Conservation (phyloP, 2,113 vertebrate species). For the Bujurquina vittata region DNA sequence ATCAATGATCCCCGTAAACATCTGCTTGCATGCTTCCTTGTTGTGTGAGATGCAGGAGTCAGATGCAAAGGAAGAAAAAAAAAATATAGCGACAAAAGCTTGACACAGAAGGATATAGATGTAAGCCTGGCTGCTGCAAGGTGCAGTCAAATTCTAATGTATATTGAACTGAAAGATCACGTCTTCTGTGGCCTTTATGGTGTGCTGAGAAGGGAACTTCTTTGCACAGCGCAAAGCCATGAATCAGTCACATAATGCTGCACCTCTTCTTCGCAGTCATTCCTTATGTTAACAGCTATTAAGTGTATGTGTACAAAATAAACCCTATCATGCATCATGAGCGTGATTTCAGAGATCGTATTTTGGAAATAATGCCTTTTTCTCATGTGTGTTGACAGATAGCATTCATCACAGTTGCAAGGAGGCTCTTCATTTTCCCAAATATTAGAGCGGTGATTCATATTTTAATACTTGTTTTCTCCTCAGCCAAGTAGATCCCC, state of each 20-base stretch:
- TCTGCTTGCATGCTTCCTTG: neutral
- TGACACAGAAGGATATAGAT: neutral
- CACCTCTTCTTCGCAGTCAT: neutral
- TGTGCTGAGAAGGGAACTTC: neutral
- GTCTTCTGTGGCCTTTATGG: neutral
- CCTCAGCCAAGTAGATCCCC: conserved; percentile 30
- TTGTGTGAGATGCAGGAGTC: neutral
- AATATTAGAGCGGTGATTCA: conserved; percentile 33
- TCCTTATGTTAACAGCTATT: neutral
- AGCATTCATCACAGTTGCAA: neutral
- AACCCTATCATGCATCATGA: neutral
- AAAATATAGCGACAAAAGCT: neutral
- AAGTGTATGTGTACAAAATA: neutral
- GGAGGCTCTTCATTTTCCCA: conserved; percentile 34
- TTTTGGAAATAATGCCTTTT: conserved; percentile 19
- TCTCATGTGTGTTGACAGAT: neutral
- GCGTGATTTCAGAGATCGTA: neutral
- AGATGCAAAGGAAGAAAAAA: neutral
- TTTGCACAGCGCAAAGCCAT: neutral
- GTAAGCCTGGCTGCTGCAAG: neutral
- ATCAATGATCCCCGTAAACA: conserved; percentile 25
- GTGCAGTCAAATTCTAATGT: neutral
- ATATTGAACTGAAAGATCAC: conserved; percentile 20
- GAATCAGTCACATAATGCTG: neutral
- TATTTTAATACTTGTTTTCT: conserved; percentile 54